These are phyloP conservation scores for Drosophila borealis DNA, from an alignment of 2,888 invertebrate species.

Conservation along the genomic window DNA sequence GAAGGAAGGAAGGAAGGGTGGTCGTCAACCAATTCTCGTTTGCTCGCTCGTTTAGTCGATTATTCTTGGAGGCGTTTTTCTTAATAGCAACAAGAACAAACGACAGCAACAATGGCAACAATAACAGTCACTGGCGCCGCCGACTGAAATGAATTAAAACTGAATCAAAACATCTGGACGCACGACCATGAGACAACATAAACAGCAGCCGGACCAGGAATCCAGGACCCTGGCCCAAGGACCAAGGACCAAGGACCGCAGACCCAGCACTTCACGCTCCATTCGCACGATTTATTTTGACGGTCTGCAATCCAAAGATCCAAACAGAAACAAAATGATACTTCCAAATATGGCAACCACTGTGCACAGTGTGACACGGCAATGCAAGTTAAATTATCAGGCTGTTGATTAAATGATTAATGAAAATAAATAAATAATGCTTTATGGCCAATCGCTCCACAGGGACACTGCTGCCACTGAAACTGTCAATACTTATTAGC, in stretches of 20 bases:
- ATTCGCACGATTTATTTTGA: conserved; percentile 48
- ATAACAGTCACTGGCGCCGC: conserved; percentile 66
- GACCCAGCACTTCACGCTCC: conserved; percentile 6
- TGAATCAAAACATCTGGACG: conserved; percentile 84
- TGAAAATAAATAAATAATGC: conserved; percentile 6
- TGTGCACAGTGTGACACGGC: conserved; percentile 39
- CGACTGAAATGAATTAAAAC: conserved; percentile 82
- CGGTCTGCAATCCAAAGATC: conserved; percentile 1
- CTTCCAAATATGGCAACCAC: conserved; percentile 21
- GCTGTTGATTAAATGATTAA: conserved; percentile 54
- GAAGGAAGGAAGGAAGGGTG: background rate
- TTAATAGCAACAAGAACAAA: conserved; percentile 70
- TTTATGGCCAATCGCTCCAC: background rate
- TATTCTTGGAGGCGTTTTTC: conserved; percentile 81
- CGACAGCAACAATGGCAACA: conserved; percentile 54
- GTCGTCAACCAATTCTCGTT: conserved; percentile 62
- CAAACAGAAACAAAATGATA: conserved; percentile 10
- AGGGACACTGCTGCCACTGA: background rate
- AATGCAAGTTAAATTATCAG: conserved; percentile 6
- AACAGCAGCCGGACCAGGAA: conserved; percentile 35
- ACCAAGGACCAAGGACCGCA: conserved; percentile 4
- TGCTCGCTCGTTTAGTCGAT: conserved; percentile 76
- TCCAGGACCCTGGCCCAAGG: background rate
- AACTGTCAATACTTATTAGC: background rate
- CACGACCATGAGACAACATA: conserved; percentile 73